Conservation (phyloP, 2,888 invertebrate species). For the Ceriagrion tenellum region DNA sequence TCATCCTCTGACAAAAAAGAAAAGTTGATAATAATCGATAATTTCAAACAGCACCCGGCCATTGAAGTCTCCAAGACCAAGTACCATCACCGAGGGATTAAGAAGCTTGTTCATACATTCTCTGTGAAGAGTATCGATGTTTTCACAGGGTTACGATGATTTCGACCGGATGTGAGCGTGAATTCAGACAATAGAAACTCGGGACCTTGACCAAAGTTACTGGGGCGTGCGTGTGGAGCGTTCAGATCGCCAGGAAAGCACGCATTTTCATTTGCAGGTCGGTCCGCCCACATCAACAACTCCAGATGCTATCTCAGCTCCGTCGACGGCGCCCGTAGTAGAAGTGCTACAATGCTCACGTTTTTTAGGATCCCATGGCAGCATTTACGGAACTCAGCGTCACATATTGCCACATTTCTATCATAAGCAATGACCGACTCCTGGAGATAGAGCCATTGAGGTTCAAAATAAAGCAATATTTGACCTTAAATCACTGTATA, state of each 20-base stretch:
- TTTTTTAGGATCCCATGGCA: too few species aligned
- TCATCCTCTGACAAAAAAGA: too few species aligned
- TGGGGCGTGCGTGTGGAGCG: slow-evolving; percentile 40
- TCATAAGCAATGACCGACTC: too few species aligned
- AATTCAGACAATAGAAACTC: neutral
- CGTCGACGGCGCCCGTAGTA: neutral
- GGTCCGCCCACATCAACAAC: slow-evolving; percentile 56
- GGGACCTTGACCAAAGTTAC: neutral
- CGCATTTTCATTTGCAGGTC: neutral
- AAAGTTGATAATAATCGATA: neutral
- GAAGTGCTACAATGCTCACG: too few species aligned
- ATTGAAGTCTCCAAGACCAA: neutral
- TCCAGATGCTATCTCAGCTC: neutral
- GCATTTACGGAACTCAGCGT: too few species aligned
- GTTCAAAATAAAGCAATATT: too few species aligned
- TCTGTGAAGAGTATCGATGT: neutral
- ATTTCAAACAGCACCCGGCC: neutral
- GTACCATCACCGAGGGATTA: too few species aligned
- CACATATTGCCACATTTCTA: too few species aligned
- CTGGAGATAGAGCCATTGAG: too few species aligned
- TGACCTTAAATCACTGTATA: too few species aligned
- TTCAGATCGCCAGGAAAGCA: neutral
- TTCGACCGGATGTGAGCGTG: neutral
- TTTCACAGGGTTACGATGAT: neutral
- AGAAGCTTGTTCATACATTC: too few species aligned